These are phyloP conservation scores for Amniataba percoides DNA, from an alignment of 2,797 vertebrate species.

Conservation along the genomic window DNA sequence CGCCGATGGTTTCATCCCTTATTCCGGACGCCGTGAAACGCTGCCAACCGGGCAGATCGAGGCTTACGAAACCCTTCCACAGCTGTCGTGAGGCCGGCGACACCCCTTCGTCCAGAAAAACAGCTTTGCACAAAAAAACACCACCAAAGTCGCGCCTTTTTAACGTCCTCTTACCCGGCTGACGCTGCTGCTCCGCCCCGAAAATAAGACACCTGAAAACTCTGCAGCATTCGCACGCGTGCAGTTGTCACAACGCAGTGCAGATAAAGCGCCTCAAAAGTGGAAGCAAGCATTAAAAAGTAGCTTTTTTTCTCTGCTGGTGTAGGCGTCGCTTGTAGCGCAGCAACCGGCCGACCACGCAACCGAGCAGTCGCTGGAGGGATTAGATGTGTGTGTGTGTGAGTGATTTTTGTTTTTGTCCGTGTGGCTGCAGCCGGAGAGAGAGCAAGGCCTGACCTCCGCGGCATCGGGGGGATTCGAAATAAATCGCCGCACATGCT, in stretches of 20 bases:
- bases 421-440: slow-evolving; percentile 23
- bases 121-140: background rate
- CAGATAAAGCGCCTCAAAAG: slow-evolving; percentile 12
- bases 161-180: background rate
- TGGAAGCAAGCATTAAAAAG: slow-evolving; percentile 32
- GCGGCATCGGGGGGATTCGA: slow-evolving; percentile 12
- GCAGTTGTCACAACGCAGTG: background rate
- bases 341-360: slow-evolving; percentile 53
- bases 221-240: slow-evolving; percentile 13
- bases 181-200: background rate
- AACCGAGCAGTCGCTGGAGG: slow-evolving; percentile 45
- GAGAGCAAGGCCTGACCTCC: slow-evolving; percentile 44
- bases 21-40: slow-evolving; percentile 41
- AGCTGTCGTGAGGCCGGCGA: slow-evolving; percentile 38
- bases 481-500: slow-evolving; percentile 40
- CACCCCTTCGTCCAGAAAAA: slow-evolving; percentile 12
- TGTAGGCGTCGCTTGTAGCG: slow-evolving; percentile 62
- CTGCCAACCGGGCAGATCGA: slow-evolving; percentile 50
- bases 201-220: background rate
- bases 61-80: slow-evolving; percentile 57
- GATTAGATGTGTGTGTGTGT: slow-evolving; percentile 27
- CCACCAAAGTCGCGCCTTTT: background rate
- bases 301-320: slow-evolving; percentile 9
- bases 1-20: slow-evolving; percentile 48
- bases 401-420: background rate